Base-by-base conservation (phyloP, 2,888 invertebrate species). In the Rotaria macrura region DNA sequence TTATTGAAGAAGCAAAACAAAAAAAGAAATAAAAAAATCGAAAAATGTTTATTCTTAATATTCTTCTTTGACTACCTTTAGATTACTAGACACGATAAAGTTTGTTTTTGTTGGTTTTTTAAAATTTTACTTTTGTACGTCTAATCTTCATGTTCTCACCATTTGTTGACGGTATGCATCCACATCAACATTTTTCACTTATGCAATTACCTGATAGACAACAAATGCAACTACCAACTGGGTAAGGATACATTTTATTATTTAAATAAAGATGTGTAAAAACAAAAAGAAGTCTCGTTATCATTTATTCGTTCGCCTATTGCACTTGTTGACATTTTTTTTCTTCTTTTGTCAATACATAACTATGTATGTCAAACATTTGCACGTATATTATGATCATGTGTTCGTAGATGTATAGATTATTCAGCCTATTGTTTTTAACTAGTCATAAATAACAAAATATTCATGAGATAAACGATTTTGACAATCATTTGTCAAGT, bases 101-200 rank as follows among this genome's bases (percentile, higher is more conserved):
- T 29, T 65, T 65, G 6, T 29, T 65, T 12, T 65, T 25, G 25
- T 40, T 6, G 7, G 25, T 79, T 25, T 79, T 40, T 7, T 40
- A 7, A 40, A 23, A n/a, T 79, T 79, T 79, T 43, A 43, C 6
- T n/a, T 79, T 79, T n/a, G n/a, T 40, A 25, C 10, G 25, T 43
- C 40, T 43, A 43, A 43, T 43, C 9, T 9, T 25, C 14, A 79
- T 79, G 79, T 79, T 43, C n/a, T 79, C 79, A 43, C 43, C 79
- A 43, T 79, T 79, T 79, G 40, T n/a, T 79, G 79, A 79, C 43
- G 79, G 43, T 43, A 79, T 79, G 79, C 79, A 79, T 43, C 43
- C 40, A 79, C 79, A 79, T 43, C 79, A 79, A 79, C 79, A 79
- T 43, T 79, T 79, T 79, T n/a, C 79, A 79, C 79, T 79, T 43